Conservation (phyloP, 2,797 vertebrate species). For the Neosalanx taihuensis region DNA sequence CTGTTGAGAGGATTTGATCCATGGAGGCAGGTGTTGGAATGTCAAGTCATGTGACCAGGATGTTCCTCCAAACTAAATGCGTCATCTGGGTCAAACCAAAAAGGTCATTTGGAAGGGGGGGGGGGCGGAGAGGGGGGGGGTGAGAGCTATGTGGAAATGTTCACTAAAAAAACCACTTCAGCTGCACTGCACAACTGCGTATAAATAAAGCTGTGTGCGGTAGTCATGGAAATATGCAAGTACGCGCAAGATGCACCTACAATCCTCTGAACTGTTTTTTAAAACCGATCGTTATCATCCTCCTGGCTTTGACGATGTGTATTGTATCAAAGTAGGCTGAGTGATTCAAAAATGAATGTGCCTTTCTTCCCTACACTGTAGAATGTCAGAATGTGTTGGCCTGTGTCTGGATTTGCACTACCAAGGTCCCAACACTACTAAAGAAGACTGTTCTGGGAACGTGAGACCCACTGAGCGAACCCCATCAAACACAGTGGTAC, state of each 20-base stretch:
- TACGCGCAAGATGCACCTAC: conserved; percentile 56
- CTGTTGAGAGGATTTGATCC: conserved; percentile 74
- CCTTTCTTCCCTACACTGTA: conserved; percentile 60
- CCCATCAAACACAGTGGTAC: conserved; percentile 50
- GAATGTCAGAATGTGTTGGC: conserved; percentile 50
- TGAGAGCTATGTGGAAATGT: conserved; percentile 50
- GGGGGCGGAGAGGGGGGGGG: conserved; percentile 6
- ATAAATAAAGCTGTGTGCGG: conserved; percentile 32
- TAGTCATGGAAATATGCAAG: conserved; percentile 59
- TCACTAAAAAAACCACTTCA: conserved; percentile 44
- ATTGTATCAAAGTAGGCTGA: conserved; percentile 44
- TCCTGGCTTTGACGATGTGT: conserved; percentile 42
- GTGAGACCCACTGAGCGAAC: conserved; percentile 30
- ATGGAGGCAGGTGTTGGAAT: conserved; percentile 73
- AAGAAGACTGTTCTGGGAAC: conserved; percentile 29
- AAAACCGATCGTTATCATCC: conserved; percentile 37
- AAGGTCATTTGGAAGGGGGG: conserved; percentile 66
- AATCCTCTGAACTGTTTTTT: conserved; percentile 46
- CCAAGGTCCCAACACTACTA: conserved; percentile 40
- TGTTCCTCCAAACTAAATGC: conserved; percentile 74
- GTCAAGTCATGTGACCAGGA: conserved; percentile 68
- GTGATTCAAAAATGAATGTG: conserved; percentile 57
- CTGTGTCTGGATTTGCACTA: conserved; percentile 68
- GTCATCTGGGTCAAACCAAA: conserved; percentile 73
- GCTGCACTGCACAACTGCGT: conserved; percentile 56